A percentile compares a stretch with the other conserved stretches of the same genome.
phyloP scores from a whole-genome alignment of 2,113 vertebrate genomes.

The Cardinalis cardinalis region DNA sequence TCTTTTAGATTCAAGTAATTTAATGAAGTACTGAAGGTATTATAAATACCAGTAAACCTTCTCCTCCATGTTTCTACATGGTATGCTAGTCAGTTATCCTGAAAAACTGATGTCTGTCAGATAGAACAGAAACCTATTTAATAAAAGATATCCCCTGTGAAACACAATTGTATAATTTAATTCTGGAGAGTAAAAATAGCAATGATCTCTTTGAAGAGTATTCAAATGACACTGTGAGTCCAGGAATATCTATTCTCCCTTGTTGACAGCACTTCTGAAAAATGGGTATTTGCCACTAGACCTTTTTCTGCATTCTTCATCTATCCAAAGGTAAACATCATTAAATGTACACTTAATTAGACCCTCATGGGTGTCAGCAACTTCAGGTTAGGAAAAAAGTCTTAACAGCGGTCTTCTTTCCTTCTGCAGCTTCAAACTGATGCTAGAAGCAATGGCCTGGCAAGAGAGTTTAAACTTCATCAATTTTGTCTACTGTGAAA shows the following conservation, averaged over 20 bases:
- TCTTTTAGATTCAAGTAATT: neutral
- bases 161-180: neutral
- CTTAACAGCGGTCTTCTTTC: neutral
- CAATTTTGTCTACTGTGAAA: neutral
- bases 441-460: neutral
- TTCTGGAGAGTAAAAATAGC: neutral
- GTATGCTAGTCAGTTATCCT: neutral
- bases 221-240: neutral
- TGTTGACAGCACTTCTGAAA: neutral
- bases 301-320: neutral
- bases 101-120: neutral
- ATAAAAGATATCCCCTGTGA: neutral
- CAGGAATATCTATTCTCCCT: neutral
- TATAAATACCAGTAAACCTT: neutral
- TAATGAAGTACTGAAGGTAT: neutral
- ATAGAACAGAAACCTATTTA: neutral
- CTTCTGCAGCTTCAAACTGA: neutral
- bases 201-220: neutral
- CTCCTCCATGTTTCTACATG: fast-evolving
- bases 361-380: neutral
- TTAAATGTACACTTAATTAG: neutral
- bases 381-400: neutral
- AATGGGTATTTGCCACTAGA: neutral
- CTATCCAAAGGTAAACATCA: neutral
- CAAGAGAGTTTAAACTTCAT: neutral